These are phyloP conservation scores for Watsonalla binaria DNA, from an alignment of 2,888 invertebrate genomes.

Conservation along the genomic window DNA sequence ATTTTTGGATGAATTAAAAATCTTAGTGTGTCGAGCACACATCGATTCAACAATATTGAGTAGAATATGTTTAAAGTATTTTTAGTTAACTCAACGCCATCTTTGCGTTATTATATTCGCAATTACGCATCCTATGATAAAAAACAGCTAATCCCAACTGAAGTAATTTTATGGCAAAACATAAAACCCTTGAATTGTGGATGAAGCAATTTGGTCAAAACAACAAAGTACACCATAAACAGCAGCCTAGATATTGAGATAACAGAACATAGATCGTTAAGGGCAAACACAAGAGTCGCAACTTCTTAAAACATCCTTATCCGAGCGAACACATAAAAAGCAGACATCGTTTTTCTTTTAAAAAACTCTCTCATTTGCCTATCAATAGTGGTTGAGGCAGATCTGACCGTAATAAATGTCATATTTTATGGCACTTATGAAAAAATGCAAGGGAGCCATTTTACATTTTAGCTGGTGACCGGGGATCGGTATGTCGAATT, in stretches of 20 bases:
- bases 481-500: slow-evolving; percentile 71
- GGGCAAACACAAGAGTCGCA: slow-evolving; percentile 49
- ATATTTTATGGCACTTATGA: slow-evolving; percentile 76
- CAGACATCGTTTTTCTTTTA: slow-evolving; percentile 79
- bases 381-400: slow-evolving; percentile 78
- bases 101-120: too few relatives aligned
- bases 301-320: slow-evolving; percentile 67
- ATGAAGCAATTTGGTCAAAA: background rate
- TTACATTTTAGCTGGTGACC: slow-evolving; percentile 74
- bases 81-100: too few relatives aligned
- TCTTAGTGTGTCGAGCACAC: too few relatives aligned
- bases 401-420: slow-evolving; percentile 79
- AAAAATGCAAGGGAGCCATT: slow-evolving; percentile 78
- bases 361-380: slow-evolving; percentile 79
- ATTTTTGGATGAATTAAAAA: too few relatives aligned
- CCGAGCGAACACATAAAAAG: slow-evolving; percentile 75
- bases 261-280: slow-evolving; percentile 48
- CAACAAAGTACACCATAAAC: slow-evolving; percentile 14
- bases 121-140: too few relatives aligned
- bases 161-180: too few relatives aligned
- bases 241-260: slow-evolving; percentile 11
- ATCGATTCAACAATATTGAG: too few relatives aligned
- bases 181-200: too few relatives aligned
- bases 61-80: too few relatives aligned
- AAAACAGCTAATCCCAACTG: too few relatives aligned